Evolutionary conservation across 2,888 invertebrate species (phyloP), one percentile per base, ranked within the genome.

Genomic region (Rhagium mordax): DNA sequence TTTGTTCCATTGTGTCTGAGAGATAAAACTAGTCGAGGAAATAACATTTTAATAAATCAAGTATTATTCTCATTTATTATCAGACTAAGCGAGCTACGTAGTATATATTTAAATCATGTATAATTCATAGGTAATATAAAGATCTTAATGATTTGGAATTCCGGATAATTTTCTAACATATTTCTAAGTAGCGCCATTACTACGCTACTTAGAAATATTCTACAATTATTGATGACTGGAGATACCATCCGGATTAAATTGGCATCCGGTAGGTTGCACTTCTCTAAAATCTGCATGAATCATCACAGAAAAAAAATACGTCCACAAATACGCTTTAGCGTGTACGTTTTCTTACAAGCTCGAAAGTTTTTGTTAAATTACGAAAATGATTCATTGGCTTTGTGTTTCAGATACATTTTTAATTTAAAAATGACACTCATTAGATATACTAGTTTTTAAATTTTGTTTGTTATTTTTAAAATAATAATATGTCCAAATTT

Each of bases 71-170:
- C n/a, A 5, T 41, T 41, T 41, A 33, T 33, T 33, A 41, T n/a
- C 41, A 41, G n/a, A 41, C n/a, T n/a, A 41, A n/a, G 41, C 41
- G 0, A 41, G 41, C n/a, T 41, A 41, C 4, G 41, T 41, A 6
- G 20, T 24, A 41, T 61, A 48, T 48, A 47, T 41, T 61, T 21
- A 62, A 62, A 48, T 62, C 62, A 62, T 62, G 62, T 62, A 49
- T 48, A 62, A 62, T 62, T 62, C 62, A 48, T 62, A 62, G 24
- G 62, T 47, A 21, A 21, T 61, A 61, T 62, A 62, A 62, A 49
- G 62, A 62, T 62, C 48, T 62, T 49, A 48, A 62, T 62, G 27
- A 24, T 15, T 24, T 48, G 20, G 24, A 48, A 62, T 48, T 62
- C 62, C 47, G 15, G 24, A 61, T 48, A 48, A 48, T 24, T 49